Evolutionary conservation across 2,888 invertebrate species (phyloP), one percentile per base, ranked within the genome.

Genomic region (Clitarchus hookeri): DNA sequence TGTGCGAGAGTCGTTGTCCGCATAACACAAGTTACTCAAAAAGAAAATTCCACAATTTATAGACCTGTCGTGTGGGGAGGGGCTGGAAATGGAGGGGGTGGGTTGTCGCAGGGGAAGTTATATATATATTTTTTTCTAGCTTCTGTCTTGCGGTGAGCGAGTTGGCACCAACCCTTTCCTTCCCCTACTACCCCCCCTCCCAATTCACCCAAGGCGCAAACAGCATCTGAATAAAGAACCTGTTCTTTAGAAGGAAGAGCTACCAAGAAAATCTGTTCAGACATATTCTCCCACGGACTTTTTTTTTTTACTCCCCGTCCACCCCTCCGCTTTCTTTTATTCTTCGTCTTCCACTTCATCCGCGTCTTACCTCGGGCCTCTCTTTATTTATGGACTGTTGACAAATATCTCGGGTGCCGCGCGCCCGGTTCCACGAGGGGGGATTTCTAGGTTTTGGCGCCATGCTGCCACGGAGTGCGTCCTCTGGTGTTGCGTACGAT

Each of bases 1-100:
- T 27, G 12, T 13, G 79, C 25, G 79, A 79, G 79, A 23, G 25
- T n/a, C 36, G 27, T 26, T 36, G 82, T 44, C 82, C 82, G 82
- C 82, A 82, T 82, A 82, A 82, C 82, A 82, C 82, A 82, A 82
- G 82, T 82, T 82, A 82, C 44, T 82, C 82, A 82, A 82, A 82
- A 82, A 82, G 82, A 82, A 82, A 82, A 82, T 82, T 82, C 82
- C 36, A 82, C 82, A 82, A 82, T 82, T 82, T 82, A 82, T 82
- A 44, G 82, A 36, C 44, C 44, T 36, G 36, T 82, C 82, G 36
- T 36, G 82, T 44, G 44, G 82, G 16, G 36, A 19, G 82, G 82
- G 13, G 36, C 2, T 16, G 82, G 6, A 65, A 19, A 23, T 8
- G n/a, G 23, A 65, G n/a, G n/a, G 48, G n/a, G 23, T 65, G n/a